These are phyloP conservation scores for Calidris pugnax DNA, from an alignment of 2,113 vertebrate genomes.

Conservation along the genomic window DNA sequence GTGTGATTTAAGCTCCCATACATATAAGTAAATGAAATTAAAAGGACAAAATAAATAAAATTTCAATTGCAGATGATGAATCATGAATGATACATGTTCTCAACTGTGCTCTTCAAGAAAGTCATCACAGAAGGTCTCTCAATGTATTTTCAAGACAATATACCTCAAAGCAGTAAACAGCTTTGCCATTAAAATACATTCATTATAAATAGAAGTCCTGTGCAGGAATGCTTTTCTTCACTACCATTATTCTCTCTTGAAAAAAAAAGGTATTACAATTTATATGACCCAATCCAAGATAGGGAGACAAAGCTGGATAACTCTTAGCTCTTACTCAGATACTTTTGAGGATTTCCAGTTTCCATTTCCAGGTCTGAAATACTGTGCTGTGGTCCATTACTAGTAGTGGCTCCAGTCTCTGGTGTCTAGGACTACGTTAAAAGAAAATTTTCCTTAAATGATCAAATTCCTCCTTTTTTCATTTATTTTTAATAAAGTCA, in stretches of 20 bases:
- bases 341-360: background rate
- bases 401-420: background rate
- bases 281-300: background rate
- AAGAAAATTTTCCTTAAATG: background rate
- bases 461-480: background rate
- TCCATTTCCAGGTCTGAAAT: background rate
- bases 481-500: background rate
- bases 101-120: background rate
- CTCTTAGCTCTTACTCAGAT: background rate
- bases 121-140: background rate
- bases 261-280: background rate
- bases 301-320: background rate
- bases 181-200: background rate
- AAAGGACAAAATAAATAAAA: slow-evolving; percentile 29
- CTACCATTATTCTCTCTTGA: background rate
- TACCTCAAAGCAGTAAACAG: slow-evolving; percentile 2
- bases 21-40: slow-evolving; percentile 36
- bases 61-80: slow-evolving; percentile 36
- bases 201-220: background rate
- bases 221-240: background rate
- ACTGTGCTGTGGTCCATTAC: background rate
- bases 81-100: slow-evolving; percentile 15
- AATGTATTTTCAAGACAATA: background rate
- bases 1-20: slow-evolving; percentile 36
- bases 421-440: background rate